Evolutionary conservation across 2,113 vertebrate genomes (phyloP), one percentile per base, ranked within the genome.

Genomic region (Lampris incognitus): DNA sequence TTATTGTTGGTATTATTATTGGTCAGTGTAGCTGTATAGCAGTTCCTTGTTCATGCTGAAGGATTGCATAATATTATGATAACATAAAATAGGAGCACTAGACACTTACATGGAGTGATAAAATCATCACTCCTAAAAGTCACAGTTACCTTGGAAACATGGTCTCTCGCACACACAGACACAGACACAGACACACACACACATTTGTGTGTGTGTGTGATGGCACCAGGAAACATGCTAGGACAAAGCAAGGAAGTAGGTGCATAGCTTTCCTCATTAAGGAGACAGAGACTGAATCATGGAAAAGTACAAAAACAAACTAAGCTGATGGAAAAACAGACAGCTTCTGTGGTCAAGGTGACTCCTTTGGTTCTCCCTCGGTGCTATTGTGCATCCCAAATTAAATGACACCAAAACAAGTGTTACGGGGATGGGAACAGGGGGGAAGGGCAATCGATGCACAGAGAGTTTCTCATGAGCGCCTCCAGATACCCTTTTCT

Each of bases 201-300:
- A 48, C 37, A 60, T 54, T 49, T 36, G 62, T 38, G 62, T 36
- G 44, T 39, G n/a, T 11, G 63, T 40, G 48, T 9, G 52, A 39
- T 85, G 87, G 83, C 79, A 91, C 72, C 82, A 91, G 86, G 86
- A 95, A 94, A 75, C 11, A 51, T 36, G 42, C 55, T 37, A 0
- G 42, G 81, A 95, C 93, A 94, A 94, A 93, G 82, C 82, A 85
- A 94, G 94, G 94, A 95, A 92, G 86, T 85, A 37, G 61, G 61
- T 60, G 79, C 69, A 75, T 59, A 2, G 85, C 68, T 85, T 81
- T 72, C 74, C 84, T 87, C 83, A 65, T 84, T 67, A 76, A 79
- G 80, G 13, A 77, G 70, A 6, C 61, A 65, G 36, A 84, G 66
- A 52, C 54, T 4, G 41, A 79, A 56, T 78, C 0, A 10, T 72